Evolutionary conservation across 1,140 invertebrate species (phyloP), one percentile per base, ranked within the genome.

Genomic region (Adoxophyes honmai): DNA sequence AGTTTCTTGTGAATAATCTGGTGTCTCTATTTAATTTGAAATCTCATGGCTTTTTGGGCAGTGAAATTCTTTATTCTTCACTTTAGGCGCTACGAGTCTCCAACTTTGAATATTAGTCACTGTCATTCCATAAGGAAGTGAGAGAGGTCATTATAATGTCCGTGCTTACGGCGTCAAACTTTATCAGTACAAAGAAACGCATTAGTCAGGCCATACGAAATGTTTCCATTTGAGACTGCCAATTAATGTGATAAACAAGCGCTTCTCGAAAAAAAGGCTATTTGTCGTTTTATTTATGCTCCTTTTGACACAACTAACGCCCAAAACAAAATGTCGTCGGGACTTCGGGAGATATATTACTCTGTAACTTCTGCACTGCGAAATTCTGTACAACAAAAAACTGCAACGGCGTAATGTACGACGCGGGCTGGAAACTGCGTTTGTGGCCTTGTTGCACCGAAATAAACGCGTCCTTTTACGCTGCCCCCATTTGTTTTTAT

Each of bases 381-480:
- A 52, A 52, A 52, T 54, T 35, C 14, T 37, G 15, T 35, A 38
- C 6, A 54, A 36, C 34, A 38, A 38, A 36, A 52, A 54, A 36
- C 14, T 21, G 34, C 34, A n/a, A 10, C 52, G 14, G 39, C 39
- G 9, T 42, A 16, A 13, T 9, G 39, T 16, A 33, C 42, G 42
- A 38, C 16, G 15, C 15, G 13, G 34, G 9, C 34, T 14, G 34
- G 52, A 14, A n/a, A 13, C 21, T 34, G 9, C 13, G 7, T 37
- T 34, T 34, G 33, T 35, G 52, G 52, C 52, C 52, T 54, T 54
- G 52, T 38, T 21, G 34, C 35, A 37, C 52, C 15, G 35, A 54
- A 54, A 54, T 54, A 54, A 42, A 54, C 16, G 35, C 35, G 52
- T 54, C 52, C 16, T 54, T 54, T n/a, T n/a, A n/a, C 35, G 15